Conservation (phyloP, 2,888 invertebrate species). For the Atherix ibis region DNA sequence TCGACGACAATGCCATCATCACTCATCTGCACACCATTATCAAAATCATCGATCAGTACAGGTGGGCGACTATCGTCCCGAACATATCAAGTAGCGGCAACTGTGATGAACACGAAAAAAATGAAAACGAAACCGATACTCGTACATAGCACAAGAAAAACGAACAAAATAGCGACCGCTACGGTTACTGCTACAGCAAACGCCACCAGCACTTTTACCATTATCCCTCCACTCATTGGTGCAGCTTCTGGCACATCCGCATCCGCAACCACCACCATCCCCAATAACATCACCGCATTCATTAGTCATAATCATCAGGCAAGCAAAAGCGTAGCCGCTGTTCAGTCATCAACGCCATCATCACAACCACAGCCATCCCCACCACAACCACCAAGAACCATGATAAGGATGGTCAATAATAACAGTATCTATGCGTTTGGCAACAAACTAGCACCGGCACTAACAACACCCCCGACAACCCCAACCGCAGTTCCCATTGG, state of each 20-base stretch:
- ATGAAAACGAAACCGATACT: slow-evolving; percentile 6
- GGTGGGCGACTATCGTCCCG: not conserved
- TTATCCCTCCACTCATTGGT: too few relatives aligned
- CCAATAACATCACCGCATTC: not conserved
- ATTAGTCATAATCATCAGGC: slow-evolving; percentile 1
- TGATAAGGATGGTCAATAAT: slow-evolving; percentile 16
- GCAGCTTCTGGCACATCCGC: too few relatives aligned
- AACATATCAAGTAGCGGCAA: not conserved
- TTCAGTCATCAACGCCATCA: slow-evolving; percentile 8
- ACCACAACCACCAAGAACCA: slow-evolving; percentile 8
- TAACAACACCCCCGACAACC: slow-evolving; percentile 9
- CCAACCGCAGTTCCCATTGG: slow-evolving; percentile 7
- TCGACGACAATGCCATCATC: not conserved
- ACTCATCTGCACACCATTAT: slow-evolving; percentile 3
- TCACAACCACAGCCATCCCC: slow-evolving; percentile 15
- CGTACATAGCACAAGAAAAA: slow-evolving; percentile 1
- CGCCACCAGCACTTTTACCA: not conserved
- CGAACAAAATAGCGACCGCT: too few relatives aligned
- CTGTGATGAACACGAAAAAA: slow-evolving; percentile 5
- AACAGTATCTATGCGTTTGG: slow-evolving; percentile 15
- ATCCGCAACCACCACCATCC: not conserved
- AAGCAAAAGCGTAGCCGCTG: slow-evolving; percentile 1
- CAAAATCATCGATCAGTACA: slow-evolving; percentile 1
- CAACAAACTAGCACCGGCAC: slow-evolving; percentile 8
- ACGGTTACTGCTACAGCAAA: too few relatives aligned